Evolutionary conservation across 53 echinoderm and acorn worm species (phyloP), one percentile per base, ranked within the genome.

Genomic region (Paelopatides confundens): DNA sequence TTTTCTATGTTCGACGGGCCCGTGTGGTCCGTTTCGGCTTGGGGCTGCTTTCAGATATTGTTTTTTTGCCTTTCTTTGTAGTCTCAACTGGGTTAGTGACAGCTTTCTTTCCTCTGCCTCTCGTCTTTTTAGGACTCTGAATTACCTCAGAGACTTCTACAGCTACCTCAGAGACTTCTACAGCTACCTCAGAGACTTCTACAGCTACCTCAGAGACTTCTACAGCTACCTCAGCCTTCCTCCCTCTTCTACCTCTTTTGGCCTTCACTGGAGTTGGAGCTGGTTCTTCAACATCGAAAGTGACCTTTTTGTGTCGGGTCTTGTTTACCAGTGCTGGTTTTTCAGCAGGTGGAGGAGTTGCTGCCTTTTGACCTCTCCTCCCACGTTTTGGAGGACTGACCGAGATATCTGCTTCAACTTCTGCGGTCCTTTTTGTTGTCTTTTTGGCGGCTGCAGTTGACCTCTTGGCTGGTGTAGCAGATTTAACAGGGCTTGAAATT

Each of bases 101-200:
- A 39, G 88, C 64, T 49, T 71, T 71, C 65, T 67, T 90, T 30
- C 92, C 85, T 64, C 90, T 89, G 32, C 85, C 90, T 74, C 88
- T 79, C 27, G 88, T 92, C 85, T 82, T 92, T 85, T 82, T 86
- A 8, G 91, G 86, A 14, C 89, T 62, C 52, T 91, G 82, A 47
- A 89, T 68, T 76, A 76, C 67, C 21, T 65, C 85, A 39, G 69
- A 18, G 66, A 63, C 87, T 31, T 53, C 64, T 67, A 68, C 82
- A 23, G 50, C 37, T 31, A 83, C 38, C 24, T 90, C 69, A 18
- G 81, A 62, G 66, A 63, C 87, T 31, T 53, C 64, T 67, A 68
- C 82, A 23, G 50, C 37, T 31, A 83, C 38, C 24, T 90, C 69
- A 18, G 81, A 62, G 66, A 63, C 87, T 31, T 53, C 64, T 67